These are phyloP conservation scores for Escarpia spicata DNA, from an alignment of 2,888 invertebrate species.

Conservation along the genomic window DNA sequence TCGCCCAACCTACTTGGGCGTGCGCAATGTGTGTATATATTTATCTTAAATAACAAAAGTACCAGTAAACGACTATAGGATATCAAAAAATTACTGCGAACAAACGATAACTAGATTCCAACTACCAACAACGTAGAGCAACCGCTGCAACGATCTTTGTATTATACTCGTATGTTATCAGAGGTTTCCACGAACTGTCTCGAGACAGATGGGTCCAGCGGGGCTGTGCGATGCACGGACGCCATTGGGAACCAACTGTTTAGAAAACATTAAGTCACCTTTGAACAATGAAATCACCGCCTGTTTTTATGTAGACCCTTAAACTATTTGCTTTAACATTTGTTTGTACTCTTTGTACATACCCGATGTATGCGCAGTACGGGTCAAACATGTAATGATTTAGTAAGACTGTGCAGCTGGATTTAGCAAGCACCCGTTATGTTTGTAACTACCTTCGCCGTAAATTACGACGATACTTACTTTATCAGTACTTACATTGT, in stretches of 20 bases:
- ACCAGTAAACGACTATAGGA: not conserved
- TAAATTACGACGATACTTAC: not conserved
- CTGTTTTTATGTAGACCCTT: not conserved
- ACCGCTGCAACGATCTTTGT: not conserved
- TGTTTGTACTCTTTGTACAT: not conserved
- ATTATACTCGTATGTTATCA: not conserved
- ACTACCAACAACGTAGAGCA: not conserved
- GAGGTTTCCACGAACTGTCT: not conserved
- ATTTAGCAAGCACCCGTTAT: not conserved
- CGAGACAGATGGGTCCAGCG: not conserved
- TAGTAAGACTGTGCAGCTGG: not conserved
- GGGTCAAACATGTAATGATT: not conserved
- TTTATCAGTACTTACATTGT: not conserved
- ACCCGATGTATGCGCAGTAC: not conserved
- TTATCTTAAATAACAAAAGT: not conserved
- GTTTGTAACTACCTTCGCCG: not conserved
- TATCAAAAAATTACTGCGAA: not conserved
- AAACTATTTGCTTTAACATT: not conserved
- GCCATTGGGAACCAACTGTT: not conserved
- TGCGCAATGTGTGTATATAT: not conserved
- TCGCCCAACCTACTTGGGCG: not conserved
- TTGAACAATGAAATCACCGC: constrained; percentile 16
- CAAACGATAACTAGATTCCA: not conserved
- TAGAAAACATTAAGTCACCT: constrained; percentile 6
- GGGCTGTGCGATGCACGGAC: not conserved